Conservation (phyloP, 2,888 invertebrate genomes). For the Dicycla oo region DNA sequence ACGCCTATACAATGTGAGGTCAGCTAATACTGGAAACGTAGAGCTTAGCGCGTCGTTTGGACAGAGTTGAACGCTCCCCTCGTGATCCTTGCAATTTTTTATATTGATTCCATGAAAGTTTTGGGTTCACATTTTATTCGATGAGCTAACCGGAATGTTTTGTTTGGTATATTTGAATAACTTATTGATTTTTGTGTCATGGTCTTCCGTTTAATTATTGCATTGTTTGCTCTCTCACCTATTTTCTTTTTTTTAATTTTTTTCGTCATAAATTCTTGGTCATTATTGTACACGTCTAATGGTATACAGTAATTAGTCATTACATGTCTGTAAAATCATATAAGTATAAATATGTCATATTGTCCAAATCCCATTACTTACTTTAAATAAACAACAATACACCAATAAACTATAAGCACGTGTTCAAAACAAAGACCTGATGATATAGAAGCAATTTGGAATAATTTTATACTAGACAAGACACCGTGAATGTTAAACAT, state of each 20-base stretch:
- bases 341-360: background rate
- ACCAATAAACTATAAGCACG: constrained; percentile 33
- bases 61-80: constrained; percentile 67
- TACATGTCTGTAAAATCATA: background rate
- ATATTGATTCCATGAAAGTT: constrained; percentile 62
- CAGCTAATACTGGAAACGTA: constrained; percentile 1
- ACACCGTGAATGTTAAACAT: constrained; percentile 55
- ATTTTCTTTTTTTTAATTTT: background rate
- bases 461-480: constrained; percentile 49
- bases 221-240: background rate
- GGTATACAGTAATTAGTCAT: background rate
- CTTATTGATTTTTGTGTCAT: constrained; percentile 10
- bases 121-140: constrained; percentile 53
- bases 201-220: background rate
- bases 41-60: constrained; percentile 53
- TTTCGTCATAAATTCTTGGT: background rate
- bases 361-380: background rate
- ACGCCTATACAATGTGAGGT: background rate
- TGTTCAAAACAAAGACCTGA: constrained; percentile 35
- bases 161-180: constrained; percentile 17
- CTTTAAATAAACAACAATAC: constrained; percentile 24
- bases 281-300: background rate
- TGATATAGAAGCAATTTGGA: constrained; percentile 38
- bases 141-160: constrained; percentile 46
- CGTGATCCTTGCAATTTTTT: constrained; percentile 60